Percentiles rank a stretch among this genome's conserved stretches.
Evolutionary conservation across 1,140 invertebrate species (phyloP).

Genomic region (Drosophila persimilis): DNA sequence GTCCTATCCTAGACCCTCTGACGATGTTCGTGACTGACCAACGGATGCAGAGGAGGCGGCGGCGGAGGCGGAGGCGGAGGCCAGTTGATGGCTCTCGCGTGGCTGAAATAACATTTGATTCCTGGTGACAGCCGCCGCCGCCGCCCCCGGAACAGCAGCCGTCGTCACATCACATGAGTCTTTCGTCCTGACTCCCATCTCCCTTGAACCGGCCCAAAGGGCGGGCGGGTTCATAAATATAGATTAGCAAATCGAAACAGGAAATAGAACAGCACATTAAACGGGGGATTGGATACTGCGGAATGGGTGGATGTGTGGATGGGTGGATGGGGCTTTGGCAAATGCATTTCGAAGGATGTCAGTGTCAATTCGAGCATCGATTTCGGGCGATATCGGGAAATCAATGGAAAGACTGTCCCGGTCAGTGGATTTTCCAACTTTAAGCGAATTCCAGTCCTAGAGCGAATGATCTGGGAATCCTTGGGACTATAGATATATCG

Average conservation of each 20-base stretch:
- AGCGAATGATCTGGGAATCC: too few species aligned
- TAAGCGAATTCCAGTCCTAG: too few species aligned
- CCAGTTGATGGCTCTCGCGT: neutral
- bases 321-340: neutral
- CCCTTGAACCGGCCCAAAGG: too few species aligned
- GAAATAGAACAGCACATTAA: constrained; percentile 36
- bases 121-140: constrained; percentile 43
- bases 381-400: neutral
- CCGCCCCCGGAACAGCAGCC: constrained; percentile 6
- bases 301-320: neutral
- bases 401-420: neutral
- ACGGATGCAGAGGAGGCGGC: constrained; percentile 7
- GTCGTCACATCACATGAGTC: constrained; percentile 37
- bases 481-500: too few species aligned
- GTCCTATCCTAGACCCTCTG: too few species aligned
- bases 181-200: constrained; percentile 1
- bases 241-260: constrained; percentile 60
- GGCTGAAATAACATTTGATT: constrained; percentile 64
- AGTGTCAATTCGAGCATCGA: constrained; percentile 6
- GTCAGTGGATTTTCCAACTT: too few species aligned
- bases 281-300: neutral
- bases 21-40: constrained; percentile 47
- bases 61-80: neutral
- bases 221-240: constrained; percentile 64
- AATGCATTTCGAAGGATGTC: constrained; percentile 20